Evolutionary conservation across 1,140 invertebrate genomes (phyloP).

Genomic region (Tetragonula clypearis): DNA sequence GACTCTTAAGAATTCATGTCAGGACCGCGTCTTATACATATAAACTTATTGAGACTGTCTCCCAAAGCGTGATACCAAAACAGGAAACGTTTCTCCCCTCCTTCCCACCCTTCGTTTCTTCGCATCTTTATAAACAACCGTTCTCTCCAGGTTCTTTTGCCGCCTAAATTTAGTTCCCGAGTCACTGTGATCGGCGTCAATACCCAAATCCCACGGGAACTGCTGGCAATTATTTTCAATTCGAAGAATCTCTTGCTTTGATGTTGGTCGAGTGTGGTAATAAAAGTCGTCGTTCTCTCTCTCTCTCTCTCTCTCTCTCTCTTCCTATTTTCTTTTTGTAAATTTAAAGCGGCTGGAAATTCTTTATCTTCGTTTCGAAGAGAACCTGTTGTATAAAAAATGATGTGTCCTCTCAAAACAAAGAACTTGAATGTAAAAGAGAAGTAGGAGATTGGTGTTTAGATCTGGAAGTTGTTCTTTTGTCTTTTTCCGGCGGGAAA

Average conservation of each 20-base stretch:
- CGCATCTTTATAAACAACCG: neutral
- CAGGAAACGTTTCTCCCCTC: neutral
- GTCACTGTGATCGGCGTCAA: neutral
- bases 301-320: neutral
- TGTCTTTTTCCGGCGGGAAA: neutral
- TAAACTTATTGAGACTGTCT: conserved; percentile 29
- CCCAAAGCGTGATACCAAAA: conserved; percentile 5
- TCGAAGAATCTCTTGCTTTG: neutral
- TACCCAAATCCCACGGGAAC: neutral
- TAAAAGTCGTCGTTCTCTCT: neutral
- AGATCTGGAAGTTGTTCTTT: neutral
- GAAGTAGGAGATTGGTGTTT: neutral
- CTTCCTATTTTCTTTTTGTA: neutral
- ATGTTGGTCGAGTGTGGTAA: neutral
- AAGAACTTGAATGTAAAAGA: neutral
- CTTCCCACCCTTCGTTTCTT: neutral
- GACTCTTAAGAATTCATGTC: conserved; percentile 26
- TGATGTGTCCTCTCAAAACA: neutral
- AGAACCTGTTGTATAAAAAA: neutral
- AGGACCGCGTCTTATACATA: conserved; percentile 22
- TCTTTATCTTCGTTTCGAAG: neutral
- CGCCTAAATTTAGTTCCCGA: neutral
- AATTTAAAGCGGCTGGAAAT: neutral
- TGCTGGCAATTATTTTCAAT: neutral
- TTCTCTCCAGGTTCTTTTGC: neutral